Base-by-base conservation (phyloP, 2,888 invertebrate genomes). In the Patella depressa region DNA sequence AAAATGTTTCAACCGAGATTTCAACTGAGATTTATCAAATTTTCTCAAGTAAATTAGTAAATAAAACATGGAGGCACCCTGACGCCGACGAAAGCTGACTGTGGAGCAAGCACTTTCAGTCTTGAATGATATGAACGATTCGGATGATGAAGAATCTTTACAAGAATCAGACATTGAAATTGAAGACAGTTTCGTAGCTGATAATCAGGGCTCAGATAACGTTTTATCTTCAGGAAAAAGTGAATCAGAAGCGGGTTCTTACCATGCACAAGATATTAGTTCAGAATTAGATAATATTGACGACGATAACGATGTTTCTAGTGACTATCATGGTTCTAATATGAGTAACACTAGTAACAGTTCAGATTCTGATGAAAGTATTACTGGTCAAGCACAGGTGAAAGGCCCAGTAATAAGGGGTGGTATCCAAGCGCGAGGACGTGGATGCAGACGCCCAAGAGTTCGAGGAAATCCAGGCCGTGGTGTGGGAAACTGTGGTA, bases 371-470 rank as follows among this genome's bases (percentile, higher is more conserved):
- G 57, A 57, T 14, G 57, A 57, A 57, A 57, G 57, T 57, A 17
- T 57, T 57, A 17, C 57, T 57, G 57, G 57, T 57, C 57, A 57
- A 57, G 57, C 15, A 57, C 57, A 57, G 57, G 57, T 57, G 57
- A 57, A 14, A 57, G 15, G 1, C 14, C 15, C 17, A 14, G 57
- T 57, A 17, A 34, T 34, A 34, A 34, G 34, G 34, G 34, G 34
- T 34, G 57, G 17, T 17, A 17, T 17, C 3, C 15, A 7, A 3
- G 57, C 3, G 15, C 57, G 17, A 57, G 57, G 57, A 3, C 15
- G 7, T 14, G 57, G 57, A 57, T 2, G 34, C 34, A 3, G 57
- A 57, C 14, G 14, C 17, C 3, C 57, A 57, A 17, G 57, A 2
- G 14, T 14, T 57, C 57, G 57, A 14, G 34, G 34, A 34, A 34